Base-by-base conservation (phyloP, 2,113 vertebrate species). In the Melanerpes formicivorus region DNA sequence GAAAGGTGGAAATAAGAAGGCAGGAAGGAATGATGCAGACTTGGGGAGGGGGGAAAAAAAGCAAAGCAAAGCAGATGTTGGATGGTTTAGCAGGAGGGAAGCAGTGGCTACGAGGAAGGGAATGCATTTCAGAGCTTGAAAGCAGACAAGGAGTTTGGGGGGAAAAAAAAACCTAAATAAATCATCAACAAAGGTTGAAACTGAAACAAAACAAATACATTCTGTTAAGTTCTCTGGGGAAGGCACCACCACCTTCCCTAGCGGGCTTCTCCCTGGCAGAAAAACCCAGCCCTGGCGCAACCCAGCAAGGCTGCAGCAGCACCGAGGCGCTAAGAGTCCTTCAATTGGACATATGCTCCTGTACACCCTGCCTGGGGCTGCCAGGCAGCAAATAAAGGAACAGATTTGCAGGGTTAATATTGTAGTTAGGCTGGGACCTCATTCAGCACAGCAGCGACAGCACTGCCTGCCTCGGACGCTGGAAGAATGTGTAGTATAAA, bases 371-470 rank as follows among this genome's bases (percentile, higher is more conserved):
- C 97, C 96, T 79, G 87, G 92, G 96, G 97, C 96, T 94, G 90
- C 93, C 90, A 3, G 0, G 82, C 87, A 58, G 74, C 97, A 97
- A 97, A 97, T 90, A 97, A 97, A 97, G 88, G 96, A 97, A 94
- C 93, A 97, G 96, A 97, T 97, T 95, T 97, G 95, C 95, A 96
- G 97, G 97, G 97, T 97, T 97, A 97, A 97, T 96, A 94, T 72
- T 93, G 88, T 95, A 95, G 91, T 97, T 97, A 96, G 97, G 89
- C 95, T 96, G 95, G 95, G 96, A 96, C 94, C 95, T 97, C 95
- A 93, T 95, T 96, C 96, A 93, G 91, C 30, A 19, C 55, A 85
- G 94, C 90, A 83, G 83, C 7, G 75, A 96, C 90, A 96, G 77
- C 16, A 8, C 32, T 2, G 73, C 79, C 96, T 93, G 90, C 92